Conservation (phyloP, 2,888 invertebrate genomes). For the Pachliopta kotzebuea region DNA sequence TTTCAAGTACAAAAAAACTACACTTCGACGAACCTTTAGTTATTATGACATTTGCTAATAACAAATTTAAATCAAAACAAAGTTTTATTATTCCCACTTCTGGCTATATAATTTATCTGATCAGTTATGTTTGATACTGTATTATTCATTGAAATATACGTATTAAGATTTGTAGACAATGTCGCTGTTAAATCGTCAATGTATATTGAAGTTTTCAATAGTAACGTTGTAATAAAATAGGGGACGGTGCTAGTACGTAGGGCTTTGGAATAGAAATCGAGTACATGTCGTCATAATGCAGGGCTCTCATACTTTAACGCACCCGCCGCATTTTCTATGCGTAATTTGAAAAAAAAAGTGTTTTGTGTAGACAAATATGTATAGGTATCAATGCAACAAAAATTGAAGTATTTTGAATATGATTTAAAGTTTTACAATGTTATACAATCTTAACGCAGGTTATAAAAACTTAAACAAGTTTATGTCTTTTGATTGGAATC, state of each 20-base stretch:
- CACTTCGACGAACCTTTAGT: background rate
- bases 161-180: background rate
- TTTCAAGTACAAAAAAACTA: background rate
- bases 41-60: constrained; percentile 32
- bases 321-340: background rate
- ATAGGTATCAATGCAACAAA: background rate
- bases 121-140: background rate
- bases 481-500: no score
- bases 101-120: constrained; percentile 46
- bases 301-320: constrained; percentile 24
- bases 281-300: constrained; percentile 52
- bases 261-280: constrained; percentile 48
- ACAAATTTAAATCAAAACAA: constrained; percentile 51
- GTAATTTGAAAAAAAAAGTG: background rate
- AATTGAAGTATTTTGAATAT: no score
- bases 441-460: no score
- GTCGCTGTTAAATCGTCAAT: constrained; percentile 15
- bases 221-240: constrained; percentile 16
- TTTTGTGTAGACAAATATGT: background rate
- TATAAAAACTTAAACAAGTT: no score
- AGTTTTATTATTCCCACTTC: constrained; percentile 45
- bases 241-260: constrained; percentile 33
- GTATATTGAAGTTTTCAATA: constrained; percentile 3
- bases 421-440: no score
- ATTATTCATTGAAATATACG: constrained; percentile 28